These are phyloP conservation scores for Geophilus truncorum DNA, from an alignment of 2,888 invertebrate species.

Conservation along the genomic window DNA sequence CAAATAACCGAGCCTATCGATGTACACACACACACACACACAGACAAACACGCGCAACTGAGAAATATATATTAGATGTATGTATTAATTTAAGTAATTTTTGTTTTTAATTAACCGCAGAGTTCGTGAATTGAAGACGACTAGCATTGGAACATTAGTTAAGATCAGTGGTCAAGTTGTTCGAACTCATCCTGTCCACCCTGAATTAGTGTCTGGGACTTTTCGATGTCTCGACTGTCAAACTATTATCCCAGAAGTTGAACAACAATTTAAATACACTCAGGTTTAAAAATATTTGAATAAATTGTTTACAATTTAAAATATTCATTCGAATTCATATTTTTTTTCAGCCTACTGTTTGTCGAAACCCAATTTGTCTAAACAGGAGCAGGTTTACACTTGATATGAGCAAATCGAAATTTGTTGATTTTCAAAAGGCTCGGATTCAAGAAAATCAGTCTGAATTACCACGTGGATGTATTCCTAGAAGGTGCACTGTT, in stretches of 20 bases:
- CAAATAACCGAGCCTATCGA: too few relatives aligned
- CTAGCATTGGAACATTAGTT: conserved; percentile 54
- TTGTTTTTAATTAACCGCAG: conserved; percentile 36
- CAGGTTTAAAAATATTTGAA: conserved; percentile 54
- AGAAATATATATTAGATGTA: too few relatives aligned
- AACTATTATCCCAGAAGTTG: conserved; percentile 85
- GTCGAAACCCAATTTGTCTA: conserved; percentile 90
- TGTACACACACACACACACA: too few relatives aligned
- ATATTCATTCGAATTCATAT: too few relatives aligned
- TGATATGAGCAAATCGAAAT: conserved; percentile 86
- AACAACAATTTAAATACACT: conserved; percentile 89
- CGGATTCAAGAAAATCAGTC: conserved; percentile 96
- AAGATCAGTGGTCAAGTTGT: conserved; percentile 59
- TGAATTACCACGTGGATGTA: conserved; percentile 91
- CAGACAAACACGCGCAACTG: too few relatives aligned
- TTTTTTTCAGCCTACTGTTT: conserved; percentile 85
- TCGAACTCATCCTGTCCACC: conserved; percentile 97
- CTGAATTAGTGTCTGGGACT: conserved; percentile 78
- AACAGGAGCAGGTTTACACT: conserved; percentile 85
- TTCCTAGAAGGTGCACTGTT: conserved; percentile 76
- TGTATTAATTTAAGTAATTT: not conserved
- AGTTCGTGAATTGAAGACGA: conserved; percentile 85
- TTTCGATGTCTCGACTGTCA: conserved; percentile 96
- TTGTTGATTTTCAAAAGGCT: conserved; percentile 98
- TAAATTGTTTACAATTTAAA: too few relatives aligned